Conservation (phyloP, 2,797 vertebrate species). For the Malacoctenus gilli region DNA sequence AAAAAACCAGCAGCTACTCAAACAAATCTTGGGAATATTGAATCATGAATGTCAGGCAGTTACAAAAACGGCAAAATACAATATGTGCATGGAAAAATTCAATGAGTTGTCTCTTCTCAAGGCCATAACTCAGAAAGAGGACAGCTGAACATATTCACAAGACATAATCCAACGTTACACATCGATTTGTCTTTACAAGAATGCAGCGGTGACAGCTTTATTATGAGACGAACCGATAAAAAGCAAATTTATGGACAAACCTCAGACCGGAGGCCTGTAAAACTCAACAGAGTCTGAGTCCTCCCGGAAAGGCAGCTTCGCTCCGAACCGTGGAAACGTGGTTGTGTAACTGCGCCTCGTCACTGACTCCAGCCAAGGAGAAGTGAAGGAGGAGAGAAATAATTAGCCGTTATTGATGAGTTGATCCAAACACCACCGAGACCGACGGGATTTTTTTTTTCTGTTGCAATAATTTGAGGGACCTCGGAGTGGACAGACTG, state of each 20-base stretch:
- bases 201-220: not conserved
- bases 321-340: not conserved
- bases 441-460: too few relatives aligned
- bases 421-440: not conserved
- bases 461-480: not conserved
- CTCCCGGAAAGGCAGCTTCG: too few relatives aligned
- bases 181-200: not conserved
- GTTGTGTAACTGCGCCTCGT: not conserved
- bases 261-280: not conserved
- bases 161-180: not conserved
- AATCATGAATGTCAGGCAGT: too few relatives aligned
- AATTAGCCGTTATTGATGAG: not conserved
- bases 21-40: too few relatives aligned
- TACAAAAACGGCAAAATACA: too few relatives aligned
- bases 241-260: not conserved
- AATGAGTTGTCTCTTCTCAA: too few relatives aligned
- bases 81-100: too few relatives aligned
- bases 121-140: too few relatives aligned
- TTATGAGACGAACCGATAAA: too few relatives aligned
- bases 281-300: not conserved
- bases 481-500: not conserved
- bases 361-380: not conserved
- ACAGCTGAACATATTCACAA: not conserved
- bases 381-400: not conserved
- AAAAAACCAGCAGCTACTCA: too few relatives aligned